A percentile compares a stretch with the other conserved stretches of the same genome.
phyloP scores from a whole-genome alignment of 1,140 invertebrate species.

The Anastatus disparis region DNA sequence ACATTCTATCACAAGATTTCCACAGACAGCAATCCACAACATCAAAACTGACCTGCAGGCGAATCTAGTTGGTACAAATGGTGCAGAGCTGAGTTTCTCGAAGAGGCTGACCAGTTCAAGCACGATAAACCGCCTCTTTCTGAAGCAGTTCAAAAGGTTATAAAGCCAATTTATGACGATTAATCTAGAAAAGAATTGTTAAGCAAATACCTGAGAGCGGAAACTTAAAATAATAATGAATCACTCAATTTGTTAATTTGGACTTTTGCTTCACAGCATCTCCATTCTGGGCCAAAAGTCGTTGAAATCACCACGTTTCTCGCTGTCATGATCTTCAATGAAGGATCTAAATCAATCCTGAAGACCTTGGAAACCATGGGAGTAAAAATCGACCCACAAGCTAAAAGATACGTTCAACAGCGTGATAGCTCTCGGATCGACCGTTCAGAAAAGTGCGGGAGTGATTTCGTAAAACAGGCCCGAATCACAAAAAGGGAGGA shows the following conservation, averaged over 20 bases:
- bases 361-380: slow-evolving; percentile 14
- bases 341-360: slow-evolving; percentile 36
- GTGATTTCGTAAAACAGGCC: background rate
- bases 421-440: too few relatives aligned
- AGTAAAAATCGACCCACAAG: background rate
- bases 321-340: background rate
- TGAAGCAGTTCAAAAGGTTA: slow-evolving; percentile 27
- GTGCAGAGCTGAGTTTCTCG: slow-evolving; percentile 24
- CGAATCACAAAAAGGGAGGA: background rate
- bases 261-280: too few relatives aligned
- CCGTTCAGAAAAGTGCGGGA: background rate
- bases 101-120: slow-evolving; percentile 30
- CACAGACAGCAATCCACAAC: too few relatives aligned
- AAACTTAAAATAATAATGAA: too few relatives aligned
- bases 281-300: slow-evolving; percentile 27
- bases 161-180: slow-evolving; percentile 30
- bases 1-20: too few relatives aligned
- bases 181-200: slow-evolving; percentile 19
- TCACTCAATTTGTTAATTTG: too few relatives aligned
- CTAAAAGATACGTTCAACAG: too few relatives aligned
- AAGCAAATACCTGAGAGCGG: slow-evolving; percentile 8
- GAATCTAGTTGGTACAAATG: too few relatives aligned
- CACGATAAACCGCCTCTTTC: slow-evolving; percentile 16
- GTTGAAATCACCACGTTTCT: slow-evolving; percentile 21
- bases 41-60: too few relatives aligned